Percentiles rank a stretch among this genome's conserved stretches.
Evolutionary conservation across 2,113 vertebrate genomes (phyloP).

Genomic region (Nibea albiflora): DNA sequence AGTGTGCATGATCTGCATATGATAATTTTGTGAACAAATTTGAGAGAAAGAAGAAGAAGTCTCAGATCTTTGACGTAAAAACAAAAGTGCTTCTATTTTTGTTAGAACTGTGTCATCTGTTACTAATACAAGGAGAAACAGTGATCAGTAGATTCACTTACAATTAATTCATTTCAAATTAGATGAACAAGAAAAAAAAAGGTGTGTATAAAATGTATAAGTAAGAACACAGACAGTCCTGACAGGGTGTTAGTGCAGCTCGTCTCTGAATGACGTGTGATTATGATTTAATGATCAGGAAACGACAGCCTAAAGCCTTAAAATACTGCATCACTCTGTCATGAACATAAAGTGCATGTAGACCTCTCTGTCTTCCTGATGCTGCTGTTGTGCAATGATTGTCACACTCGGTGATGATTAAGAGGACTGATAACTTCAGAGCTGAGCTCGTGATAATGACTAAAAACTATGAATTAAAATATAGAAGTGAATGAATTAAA

Average conservation of each 20-base stretch:
- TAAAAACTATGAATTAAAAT: too few relatives aligned
- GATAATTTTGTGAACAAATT: too few relatives aligned
- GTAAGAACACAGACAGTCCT: not conserved
- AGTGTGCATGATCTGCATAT: too few relatives aligned
- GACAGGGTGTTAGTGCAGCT: not conserved
- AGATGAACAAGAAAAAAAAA: not conserved
- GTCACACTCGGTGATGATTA: not conserved
- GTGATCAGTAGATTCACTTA: not conserved
- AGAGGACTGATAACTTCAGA: not conserved
- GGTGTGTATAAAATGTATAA: not conserved
- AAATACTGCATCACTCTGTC: slow-evolving; percentile 6
- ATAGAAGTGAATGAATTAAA: too few relatives aligned
- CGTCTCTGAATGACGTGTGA: not conserved
- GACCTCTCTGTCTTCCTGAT: slow-evolving; percentile 10
- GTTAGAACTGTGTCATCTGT: not conserved
- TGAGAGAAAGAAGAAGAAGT: too few relatives aligned
- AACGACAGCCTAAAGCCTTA: not conserved
- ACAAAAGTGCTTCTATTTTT: too few relatives aligned
- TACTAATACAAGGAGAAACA: not conserved
- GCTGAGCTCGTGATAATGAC: too few relatives aligned
- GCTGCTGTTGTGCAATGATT: slow-evolving; percentile 10
- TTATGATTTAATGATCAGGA: not conserved
- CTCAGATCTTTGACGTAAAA: too few relatives aligned
- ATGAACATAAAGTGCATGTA: slow-evolving; percentile 71
- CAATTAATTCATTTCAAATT: not conserved